These are phyloP conservation scores for Chaunax sp. DNA, from an alignment of 2,797 vertebrate genomes.

Conservation along the genomic window DNA sequence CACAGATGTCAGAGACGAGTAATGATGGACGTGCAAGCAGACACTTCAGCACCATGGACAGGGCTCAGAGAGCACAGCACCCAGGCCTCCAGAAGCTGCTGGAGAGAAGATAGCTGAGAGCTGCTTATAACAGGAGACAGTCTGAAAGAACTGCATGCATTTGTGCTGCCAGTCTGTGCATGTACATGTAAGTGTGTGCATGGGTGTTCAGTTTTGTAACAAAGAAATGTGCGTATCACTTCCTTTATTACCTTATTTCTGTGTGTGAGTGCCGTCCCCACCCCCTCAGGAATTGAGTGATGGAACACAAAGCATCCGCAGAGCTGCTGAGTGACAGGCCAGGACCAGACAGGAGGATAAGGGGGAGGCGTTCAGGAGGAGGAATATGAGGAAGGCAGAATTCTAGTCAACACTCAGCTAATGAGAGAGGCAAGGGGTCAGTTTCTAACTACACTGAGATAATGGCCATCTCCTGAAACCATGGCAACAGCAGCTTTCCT, in stretches of 20 bases:
- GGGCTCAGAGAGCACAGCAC: conserved; percentile 32
- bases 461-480: conserved; percentile 84
- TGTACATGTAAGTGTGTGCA: neutral
- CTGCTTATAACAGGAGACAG: conserved; percentile 36
- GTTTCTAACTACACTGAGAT: conserved; percentile 82
- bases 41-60: conserved; percentile 71
- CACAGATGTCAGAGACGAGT: conserved; percentile 27
- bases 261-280: neutral
- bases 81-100: conserved; percentile 33
- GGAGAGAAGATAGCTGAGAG: conserved; percentile 17
- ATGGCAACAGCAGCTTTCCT: conserved; percentile 82
- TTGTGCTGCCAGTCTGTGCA: conserved; percentile 3
- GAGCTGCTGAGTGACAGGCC: conserved; percentile 62
- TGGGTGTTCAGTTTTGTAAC: neutral
- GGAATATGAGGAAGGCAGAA: conserved; percentile 63
- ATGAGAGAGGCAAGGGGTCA: conserved; percentile 84
- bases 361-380: conserved; percentile 40
- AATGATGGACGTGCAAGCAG: conserved; percentile 41
- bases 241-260: conserved; percentile 22
- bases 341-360: conserved; percentile 40
- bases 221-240: neutral
- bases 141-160: conserved; percentile 3
- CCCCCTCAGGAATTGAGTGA: conserved; percentile 39
- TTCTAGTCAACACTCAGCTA: conserved; percentile 82
- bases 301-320: conserved; percentile 32